Base-by-base conservation (phyloP, 2,888 invertebrate species). In the Molorchus minor region DNA sequence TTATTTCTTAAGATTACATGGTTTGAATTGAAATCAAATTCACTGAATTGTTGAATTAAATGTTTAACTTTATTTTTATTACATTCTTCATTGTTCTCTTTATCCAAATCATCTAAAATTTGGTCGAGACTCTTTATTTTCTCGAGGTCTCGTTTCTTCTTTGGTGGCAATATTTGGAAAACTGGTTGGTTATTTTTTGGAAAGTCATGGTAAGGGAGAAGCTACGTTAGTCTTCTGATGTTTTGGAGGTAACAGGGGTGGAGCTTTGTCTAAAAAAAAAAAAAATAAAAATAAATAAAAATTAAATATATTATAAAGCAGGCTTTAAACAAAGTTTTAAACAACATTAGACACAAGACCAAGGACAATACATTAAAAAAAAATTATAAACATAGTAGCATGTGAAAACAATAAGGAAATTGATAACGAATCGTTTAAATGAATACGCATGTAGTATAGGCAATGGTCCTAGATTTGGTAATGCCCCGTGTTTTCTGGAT, bases 21-120 rank as follows among this genome's bases (percentile, higher is more conserved):
- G 33, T 46, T 61, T 21, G 67, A 62, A n/a, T 64, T 65, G 17
- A 55, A 49, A 8, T 68, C 62, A 13, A 56, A 47, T 16, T 73
- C 75, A 57, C 77, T 76, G 62, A 79, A 80, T 64, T 75, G 76
- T 19, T 78, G 73, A 7, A 80, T 79, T 16, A 79, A 58, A 40
- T 71, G 64, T 55, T 73, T 75, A 2, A 77, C 77, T 70, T 56
- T 67, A 56, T 56, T 65, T 65, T 13, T 63, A 45, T 56, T 55
- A 1, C 16, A 5, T 7, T 53, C 19, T 65, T 62, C 61, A 8
- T 30, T 44, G 53, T 69, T 65, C 64, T 78, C 71, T 29, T 69
- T 66, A 36, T 78, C 73, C 25, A 80, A 62, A 49, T 79, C 78
- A 17, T 74, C 66, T 30, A 80, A 64, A 30, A 79, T 79, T 54